phyloP scores from a whole-genome alignment of 2,888 invertebrate genomes.

The Serrognathus titanus region DNA sequence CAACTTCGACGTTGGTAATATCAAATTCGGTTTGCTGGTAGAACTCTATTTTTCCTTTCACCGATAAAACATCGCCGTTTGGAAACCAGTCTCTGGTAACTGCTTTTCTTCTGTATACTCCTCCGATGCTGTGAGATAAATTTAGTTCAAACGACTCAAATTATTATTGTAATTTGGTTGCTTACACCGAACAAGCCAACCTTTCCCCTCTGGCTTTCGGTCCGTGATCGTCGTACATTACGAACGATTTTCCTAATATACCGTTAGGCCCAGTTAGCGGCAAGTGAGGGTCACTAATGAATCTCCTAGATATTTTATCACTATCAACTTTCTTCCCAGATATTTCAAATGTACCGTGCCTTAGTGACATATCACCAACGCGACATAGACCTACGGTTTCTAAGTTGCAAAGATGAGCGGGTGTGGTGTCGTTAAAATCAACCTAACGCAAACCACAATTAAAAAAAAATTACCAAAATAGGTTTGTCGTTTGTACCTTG shows the following conservation, averaged over 20 bases:
- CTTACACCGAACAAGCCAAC: constrained; percentile 82
- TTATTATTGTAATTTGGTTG: constrained; percentile 17
- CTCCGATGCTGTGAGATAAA: constrained; percentile 59
- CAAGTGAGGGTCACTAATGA: constrained; percentile 76
- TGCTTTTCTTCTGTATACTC: constrained; percentile 74
- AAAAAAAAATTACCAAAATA: constrained; percentile 1
- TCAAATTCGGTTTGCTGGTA: constrained; percentile 85
- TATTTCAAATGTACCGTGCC: constrained; percentile 68
- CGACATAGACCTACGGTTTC: constrained; percentile 62
- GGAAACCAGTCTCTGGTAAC: constrained; percentile 87
- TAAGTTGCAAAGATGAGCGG: constrained; percentile 55
- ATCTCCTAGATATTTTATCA: constrained; percentile 62
- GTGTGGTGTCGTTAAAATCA: constrained; percentile 59
- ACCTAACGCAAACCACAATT: constrained; percentile 44
- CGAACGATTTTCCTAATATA: constrained; percentile 77
- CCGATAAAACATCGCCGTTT: constrained; percentile 63
- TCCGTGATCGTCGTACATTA: constrained; percentile 83
- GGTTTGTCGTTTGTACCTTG: constrained; percentile 49
- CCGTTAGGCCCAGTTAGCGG: constrained; percentile 72
- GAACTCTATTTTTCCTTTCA: constrained; percentile 76
- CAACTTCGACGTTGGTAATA: constrained; percentile 72
- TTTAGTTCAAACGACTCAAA: constrained; percentile 3
- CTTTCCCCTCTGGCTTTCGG: constrained; percentile 85
- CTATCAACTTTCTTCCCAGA: constrained; percentile 70
- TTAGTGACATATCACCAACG: constrained; percentile 73